Base-by-base conservation (phyloP, 2,888 invertebrate genomes). In the Epinotia ramella region DNA sequence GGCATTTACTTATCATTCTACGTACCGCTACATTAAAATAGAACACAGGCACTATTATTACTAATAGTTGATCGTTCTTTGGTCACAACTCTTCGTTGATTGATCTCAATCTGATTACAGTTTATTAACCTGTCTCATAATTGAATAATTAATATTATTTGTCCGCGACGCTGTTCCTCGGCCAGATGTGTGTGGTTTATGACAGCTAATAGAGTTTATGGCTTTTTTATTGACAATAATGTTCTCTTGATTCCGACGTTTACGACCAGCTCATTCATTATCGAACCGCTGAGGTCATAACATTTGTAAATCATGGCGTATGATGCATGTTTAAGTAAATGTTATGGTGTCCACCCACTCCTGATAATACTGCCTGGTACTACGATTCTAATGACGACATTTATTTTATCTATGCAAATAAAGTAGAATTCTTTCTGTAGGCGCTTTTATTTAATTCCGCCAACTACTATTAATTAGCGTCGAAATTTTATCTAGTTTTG, bases 211-310 rank as follows among this genome's bases (percentile, higher is more conserved):
- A 93, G 93, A 90, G 87, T 93, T 94, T 94, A 94, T 93, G 88
- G 92, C 86, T 91, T 92, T 93, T 94, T 94, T 94, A 94, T 94
- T 94, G 94, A 93, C 93, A 91, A 91, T 93, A 93, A 94, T 94
- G 94, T 92, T 90, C 93, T 90, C 89, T 89, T 90, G 89, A 92
- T 88, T 92, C 89, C 87, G 83, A 81, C 93, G 92, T 92, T 94
- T 93, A 93, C 90, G 90, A 92, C 87, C 91, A 85, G 79, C 93
- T 93, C 93, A 89, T 94, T 94, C 92, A 93, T 93, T 93, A 94
- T 91, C 92, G 90, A 93, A 92, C 90, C 87, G 87, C 84, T 85
- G 88, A 91, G 94, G 93, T 93, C 93, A 89, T 86, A 91, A 89
- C 91, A 90, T 89, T 86, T 89, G 88, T 93, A 93, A 93, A 94